phyloP scores from a whole-genome alignment of 1,140 invertebrate genomes.

The Musca domestica region DNA sequence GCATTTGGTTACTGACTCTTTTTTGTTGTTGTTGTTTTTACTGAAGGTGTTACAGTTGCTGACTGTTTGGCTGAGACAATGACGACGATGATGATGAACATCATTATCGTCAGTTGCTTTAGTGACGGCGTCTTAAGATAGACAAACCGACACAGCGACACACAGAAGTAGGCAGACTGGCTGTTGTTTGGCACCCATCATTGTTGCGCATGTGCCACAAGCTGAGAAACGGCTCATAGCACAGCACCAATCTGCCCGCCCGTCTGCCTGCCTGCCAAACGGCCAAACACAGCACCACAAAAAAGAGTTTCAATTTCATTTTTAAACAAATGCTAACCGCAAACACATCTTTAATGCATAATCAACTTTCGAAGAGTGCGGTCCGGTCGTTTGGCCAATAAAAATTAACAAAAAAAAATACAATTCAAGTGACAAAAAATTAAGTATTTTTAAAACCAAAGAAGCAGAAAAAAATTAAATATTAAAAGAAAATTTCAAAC shows the following conservation, averaged over 20 bases:
- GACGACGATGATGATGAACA: not conserved
- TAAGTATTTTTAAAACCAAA: constrained; percentile 3
- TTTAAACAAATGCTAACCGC: constrained; percentile 47
- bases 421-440: constrained; percentile 6
- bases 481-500: too few species aligned
- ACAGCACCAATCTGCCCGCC: not conserved
- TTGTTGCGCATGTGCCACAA: constrained; percentile 9
- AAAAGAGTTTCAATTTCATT: constrained; percentile 49
- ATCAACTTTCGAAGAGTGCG: constrained; percentile 44
- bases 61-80: not conserved
- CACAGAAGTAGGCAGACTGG: too few species aligned
- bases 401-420: constrained; percentile 26
- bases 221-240: constrained; percentile 11
- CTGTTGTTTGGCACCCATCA: not conserved
- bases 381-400: constrained; percentile 29
- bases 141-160: not conserved
- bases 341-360: constrained; percentile 47
- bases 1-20: too few species aligned
- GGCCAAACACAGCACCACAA: not conserved
- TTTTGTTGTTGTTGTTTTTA: too few species aligned
- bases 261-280: too few species aligned
- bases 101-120: not conserved
- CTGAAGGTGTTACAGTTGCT: too few species aligned
- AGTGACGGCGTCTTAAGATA: not conserved
- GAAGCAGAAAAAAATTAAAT: constrained; percentile 22